phyloP scores from a whole-genome alignment of 2,113 vertebrate species.

The Hyla sarda region DNA sequence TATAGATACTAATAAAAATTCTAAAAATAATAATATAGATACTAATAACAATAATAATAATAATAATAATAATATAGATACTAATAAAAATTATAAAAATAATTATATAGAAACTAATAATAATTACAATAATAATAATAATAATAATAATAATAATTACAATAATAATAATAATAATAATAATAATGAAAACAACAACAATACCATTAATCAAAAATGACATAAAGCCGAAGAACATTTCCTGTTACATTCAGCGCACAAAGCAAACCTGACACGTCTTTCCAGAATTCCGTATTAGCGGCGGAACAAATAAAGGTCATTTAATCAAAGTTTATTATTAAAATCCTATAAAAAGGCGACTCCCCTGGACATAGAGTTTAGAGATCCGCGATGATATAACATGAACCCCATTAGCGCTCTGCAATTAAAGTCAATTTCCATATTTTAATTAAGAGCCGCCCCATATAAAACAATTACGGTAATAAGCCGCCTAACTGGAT shows the following conservation, averaged over 20 bases:
- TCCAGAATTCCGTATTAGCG: conserved; percentile 73
- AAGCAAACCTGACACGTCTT: neutral
- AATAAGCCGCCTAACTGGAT: conserved; percentile 89
- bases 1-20: no score
- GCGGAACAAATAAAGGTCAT: conserved; percentile 78
- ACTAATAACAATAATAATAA: no score
- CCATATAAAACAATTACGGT: conserved; percentile 92
- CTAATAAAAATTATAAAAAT: no score
- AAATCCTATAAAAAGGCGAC: conserved; percentile 77
- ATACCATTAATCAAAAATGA: neutral
- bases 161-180: neutral
- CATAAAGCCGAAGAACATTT: neutral
- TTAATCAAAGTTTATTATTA: conserved; percentile 76
- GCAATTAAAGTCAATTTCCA: conserved; percentile 90
- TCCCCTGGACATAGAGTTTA: conserved; percentile 72
- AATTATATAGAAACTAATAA: no score
- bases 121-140: no score
- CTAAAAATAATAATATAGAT: no score
- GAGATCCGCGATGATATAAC: conserved; percentile 76
- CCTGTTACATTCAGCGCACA: neutral
- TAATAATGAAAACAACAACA: neutral
- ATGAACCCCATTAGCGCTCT: conserved; percentile 88
- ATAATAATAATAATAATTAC: no score
- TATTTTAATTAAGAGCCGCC: conserved; percentile 91
- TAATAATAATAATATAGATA: no score